Evolutionary conservation across 2,888 invertebrate genomes (phyloP).

Genomic region (Agrochola litura): DNA sequence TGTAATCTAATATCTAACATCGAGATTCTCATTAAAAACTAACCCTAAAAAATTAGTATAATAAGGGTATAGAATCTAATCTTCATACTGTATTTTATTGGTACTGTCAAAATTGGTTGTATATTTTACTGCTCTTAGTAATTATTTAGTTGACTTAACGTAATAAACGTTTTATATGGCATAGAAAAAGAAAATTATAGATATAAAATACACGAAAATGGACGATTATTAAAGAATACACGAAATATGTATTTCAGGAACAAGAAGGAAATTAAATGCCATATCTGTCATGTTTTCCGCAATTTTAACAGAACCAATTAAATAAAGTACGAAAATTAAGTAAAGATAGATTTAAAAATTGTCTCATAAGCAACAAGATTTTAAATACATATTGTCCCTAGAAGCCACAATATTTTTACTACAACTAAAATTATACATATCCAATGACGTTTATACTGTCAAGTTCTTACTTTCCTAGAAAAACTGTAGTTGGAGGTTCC

Average conservation of each 20-base stretch:
- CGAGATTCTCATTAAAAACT: neutral
- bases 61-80: neutral
- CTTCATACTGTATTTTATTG: neutral
- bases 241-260: neutral
- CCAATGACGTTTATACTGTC: too few species aligned
- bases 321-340: neutral
- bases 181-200: neutral
- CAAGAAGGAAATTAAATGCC: neutral
- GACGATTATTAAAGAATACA: too few species aligned
- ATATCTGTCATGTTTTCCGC: neutral
- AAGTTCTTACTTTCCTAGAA: neutral
- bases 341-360: neutral
- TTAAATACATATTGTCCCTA: neutral
- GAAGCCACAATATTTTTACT: neutral
- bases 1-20: conserved; percentile 1
- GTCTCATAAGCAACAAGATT: neutral
- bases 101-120: conserved; percentile 2
- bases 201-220: too few species aligned
- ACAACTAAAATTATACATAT: neutral
- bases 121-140: neutral
- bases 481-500: conserved; percentile 7
- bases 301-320: conserved; percentile 25
- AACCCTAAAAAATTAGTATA: neutral
- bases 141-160: neutral
- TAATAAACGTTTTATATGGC: neutral